Evolutionary conservation across 2,888 invertebrate species (phyloP), one percentile per base, ranked within the genome.

Genomic region (Thumatha senex): DNA sequence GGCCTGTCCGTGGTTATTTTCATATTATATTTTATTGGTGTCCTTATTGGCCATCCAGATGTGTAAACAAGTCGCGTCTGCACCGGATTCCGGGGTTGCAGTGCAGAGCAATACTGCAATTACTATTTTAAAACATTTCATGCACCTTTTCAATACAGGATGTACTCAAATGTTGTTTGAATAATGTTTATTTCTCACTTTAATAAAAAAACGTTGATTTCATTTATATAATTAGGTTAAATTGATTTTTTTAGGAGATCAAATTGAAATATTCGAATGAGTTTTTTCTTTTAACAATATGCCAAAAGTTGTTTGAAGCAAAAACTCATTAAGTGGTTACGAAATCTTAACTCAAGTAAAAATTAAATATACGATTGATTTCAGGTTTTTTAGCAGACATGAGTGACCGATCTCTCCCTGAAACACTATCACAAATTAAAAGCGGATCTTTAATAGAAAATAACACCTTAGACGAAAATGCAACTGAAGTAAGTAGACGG

Each of bases 21-120:
- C 72, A 78, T 76, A 78, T 76, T 67, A 76, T 68, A 77, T 76
- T 77, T 80, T 78, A 82, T 80, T 72, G 70, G 68, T 76, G 63
- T 72, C 77, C 84, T 84, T 80, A 84, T 76, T 78, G 70, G 72
- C 68, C 72, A 69, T 74, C 75, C 84, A 87, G 84, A 87, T 85
- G 82, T 85, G 81, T 80, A 85, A 88, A 85, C 86, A 86, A 53
- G 57, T 61, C 57, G 61, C 64, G 66, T 65, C 61, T 54, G 67
- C 63, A 63, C 58, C 67, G 73, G 74, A 79, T 77, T 80, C 74
- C 73, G 67, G 71, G 67, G 57, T 65, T 53, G 52, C 52, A 48
- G 40, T 48, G 61, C 58, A 55, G 5, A 24, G 67, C 61, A 59
- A 64, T 72, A 70, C 68, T 72, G 70, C 70, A 70, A 51, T 66